Percentiles rank a stretch among this genome's conserved stretches.
These are phyloP conservation scores for Cylloceria caligata DNA, from an alignment of 2,888 invertebrate genomes.

Conservation along the genomic window DNA sequence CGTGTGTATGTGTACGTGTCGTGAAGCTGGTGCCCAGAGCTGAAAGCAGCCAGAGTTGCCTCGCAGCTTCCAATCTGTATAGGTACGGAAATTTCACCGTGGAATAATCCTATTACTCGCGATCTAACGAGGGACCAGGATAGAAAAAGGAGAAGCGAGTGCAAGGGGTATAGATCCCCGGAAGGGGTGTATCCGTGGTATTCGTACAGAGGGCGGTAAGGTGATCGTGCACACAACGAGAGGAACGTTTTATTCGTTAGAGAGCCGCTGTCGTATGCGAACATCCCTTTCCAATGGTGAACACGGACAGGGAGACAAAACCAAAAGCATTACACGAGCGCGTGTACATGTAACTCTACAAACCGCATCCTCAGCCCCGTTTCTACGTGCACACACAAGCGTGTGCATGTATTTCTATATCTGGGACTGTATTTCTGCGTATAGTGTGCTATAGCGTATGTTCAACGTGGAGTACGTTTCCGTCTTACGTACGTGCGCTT, in stretches of 20 bases:
- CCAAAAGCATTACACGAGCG: conserved; percentile 38
- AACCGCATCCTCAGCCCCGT: conserved; percentile 10
- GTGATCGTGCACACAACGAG: conserved; percentile 5
- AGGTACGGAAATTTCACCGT: conserved; percentile 37
- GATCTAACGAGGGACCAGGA: conserved; percentile 53
- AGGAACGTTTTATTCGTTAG: conserved; percentile 47
- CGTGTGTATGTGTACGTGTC: conserved; percentile 13
- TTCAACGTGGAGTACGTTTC: conserved; percentile 53
- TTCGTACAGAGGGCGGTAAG: conserved; percentile 8
- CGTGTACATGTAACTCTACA: conserved; percentile 35
- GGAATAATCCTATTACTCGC: conserved; percentile 55
- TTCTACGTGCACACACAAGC: conserved; percentile 1
- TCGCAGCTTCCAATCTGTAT: conserved; percentile 7
- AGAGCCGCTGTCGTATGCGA: conserved; percentile 22
- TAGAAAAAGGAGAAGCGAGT: not conserved
- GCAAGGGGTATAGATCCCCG: conserved; percentile 1
- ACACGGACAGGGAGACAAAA: conserved; percentile 30
- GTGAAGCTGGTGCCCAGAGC: not conserved
- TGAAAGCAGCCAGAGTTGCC: not conserved
- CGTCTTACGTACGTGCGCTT: conserved; percentile 57
- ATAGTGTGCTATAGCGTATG: conserved; percentile 33
- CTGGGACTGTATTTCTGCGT: conserved; percentile 10
- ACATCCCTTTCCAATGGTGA: conserved; percentile 30
- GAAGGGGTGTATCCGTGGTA: conserved; percentile 4
- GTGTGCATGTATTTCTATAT: conserved; percentile 11